A percentile compares a stretch with the other conserved stretches of the same genome.
Conservation (phyloP, 2,888 invertebrate species). For the Neoascia interrupta region DNA sequence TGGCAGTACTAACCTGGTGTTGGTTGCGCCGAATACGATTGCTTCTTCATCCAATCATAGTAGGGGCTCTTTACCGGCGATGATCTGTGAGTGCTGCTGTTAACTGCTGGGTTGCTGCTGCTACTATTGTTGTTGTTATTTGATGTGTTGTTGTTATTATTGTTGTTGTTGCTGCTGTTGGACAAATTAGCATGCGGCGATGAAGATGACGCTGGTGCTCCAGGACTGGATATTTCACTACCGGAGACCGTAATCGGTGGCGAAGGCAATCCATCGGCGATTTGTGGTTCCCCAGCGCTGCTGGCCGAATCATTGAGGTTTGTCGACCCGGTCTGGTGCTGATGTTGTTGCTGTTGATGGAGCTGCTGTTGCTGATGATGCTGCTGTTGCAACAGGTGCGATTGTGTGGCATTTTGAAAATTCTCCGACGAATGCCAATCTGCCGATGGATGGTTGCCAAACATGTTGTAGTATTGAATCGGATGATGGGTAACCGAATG, state of each 20-base stretch:
- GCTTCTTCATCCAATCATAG: constrained; percentile 96
- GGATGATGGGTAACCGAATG: constrained; percentile 78
- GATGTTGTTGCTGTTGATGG: constrained; percentile 72
- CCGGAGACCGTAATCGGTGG: constrained; percentile 82
- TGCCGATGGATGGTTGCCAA: constrained; percentile 79
- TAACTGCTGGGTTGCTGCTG: constrained; percentile 70
- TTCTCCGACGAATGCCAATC: constrained; percentile 78
- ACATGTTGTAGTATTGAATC: constrained; percentile 80
- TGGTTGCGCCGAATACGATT: constrained; percentile 90
- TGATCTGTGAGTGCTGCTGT: constrained; percentile 80
- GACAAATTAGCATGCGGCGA: constrained; percentile 80
- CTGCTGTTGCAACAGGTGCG: constrained; percentile 75
- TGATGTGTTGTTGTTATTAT: constrained; percentile 60
- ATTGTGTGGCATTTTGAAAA: constrained; percentile 74
- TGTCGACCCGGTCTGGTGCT: constrained; percentile 73
- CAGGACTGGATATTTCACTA: constrained; percentile 84
- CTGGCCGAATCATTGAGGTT: constrained; percentile 74
- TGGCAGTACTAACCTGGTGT: constrained; percentile 88
- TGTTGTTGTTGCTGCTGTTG: constrained; percentile 83
- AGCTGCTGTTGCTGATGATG: constrained; percentile 65
- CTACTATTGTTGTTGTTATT: constrained; percentile 66
- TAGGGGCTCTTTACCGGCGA: constrained; percentile 87
- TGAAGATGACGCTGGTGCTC: constrained; percentile 78
- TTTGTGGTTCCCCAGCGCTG: constrained; percentile 71
- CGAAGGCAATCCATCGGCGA: constrained; percentile 80